Conservation (phyloP, 1,140 invertebrate genomes). For the Camponotus floridanus region DNA sequence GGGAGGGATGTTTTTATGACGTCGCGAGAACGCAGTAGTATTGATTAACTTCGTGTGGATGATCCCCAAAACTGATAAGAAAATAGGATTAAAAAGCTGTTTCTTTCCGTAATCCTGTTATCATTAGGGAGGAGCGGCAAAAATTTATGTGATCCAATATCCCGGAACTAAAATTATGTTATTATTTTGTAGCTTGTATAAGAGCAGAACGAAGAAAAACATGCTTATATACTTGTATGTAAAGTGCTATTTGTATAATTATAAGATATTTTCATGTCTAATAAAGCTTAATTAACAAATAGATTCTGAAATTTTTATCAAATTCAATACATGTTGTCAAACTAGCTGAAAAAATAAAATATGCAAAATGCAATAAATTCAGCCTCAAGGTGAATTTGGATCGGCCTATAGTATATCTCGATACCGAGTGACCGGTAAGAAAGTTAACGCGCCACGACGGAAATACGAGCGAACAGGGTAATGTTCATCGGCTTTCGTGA, state of each 20-base stretch:
- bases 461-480: slow-evolving; percentile 60
- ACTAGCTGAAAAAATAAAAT: background rate
- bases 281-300: background rate
- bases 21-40: slow-evolving; percentile 38
- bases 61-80: slow-evolving; percentile 62
- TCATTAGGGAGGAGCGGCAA: slow-evolving; percentile 50
- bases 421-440: slow-evolving; percentile 29
- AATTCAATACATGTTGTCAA: background rate
- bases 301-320: background rate
- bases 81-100: slow-evolving; percentile 61
- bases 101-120: slow-evolving; percentile 54
- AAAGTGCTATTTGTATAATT: background rate
- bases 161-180: background rate
- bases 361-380: background rate
- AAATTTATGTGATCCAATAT: slow-evolving; percentile 59
- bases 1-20: slow-evolving; percentile 57
- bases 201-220: background rate
- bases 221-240: background rate
- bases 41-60: slow-evolving; percentile 57
- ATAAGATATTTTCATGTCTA: slow-evolving; percentile 4
- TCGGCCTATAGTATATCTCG: background rate
- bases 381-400: background rate
- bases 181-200: background rate
- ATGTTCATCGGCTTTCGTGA: slow-evolving; percentile 66
- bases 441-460: slow-evolving; percentile 39